Evolutionary conservation across 2,113 vertebrate genomes (phyloP).

Genomic region (Dromas ardeola): DNA sequence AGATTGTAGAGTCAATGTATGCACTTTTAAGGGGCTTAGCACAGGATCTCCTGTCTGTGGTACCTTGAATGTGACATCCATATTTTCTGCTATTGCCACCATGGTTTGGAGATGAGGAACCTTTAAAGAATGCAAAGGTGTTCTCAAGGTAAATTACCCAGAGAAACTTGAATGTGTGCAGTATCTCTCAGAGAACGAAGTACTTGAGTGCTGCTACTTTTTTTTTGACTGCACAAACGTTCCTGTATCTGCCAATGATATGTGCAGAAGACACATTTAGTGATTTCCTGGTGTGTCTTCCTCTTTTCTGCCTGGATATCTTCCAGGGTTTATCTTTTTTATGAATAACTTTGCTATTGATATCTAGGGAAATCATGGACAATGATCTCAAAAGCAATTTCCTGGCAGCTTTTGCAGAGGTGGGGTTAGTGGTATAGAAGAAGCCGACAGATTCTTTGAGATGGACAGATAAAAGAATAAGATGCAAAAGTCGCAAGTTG

Average conservation of each 20-base stretch:
- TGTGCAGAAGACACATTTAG: neutral
- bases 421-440: neutral
- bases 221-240: neutral
- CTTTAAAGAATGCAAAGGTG: neutral
- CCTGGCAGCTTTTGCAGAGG: neutral
- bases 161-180: neutral
- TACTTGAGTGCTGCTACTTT: neutral
- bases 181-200: neutral
- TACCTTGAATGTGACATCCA: neutral
- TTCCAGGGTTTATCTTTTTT: neutral
- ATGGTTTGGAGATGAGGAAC: neutral
- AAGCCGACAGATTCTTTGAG: neutral
- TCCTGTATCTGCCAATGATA: neutral
- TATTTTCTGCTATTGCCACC: neutral
- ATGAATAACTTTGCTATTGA: neutral
- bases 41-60: neutral
- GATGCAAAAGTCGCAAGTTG: neutral
- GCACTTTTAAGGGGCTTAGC: neutral
- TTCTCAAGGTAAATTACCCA: neutral
- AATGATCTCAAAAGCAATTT: neutral
- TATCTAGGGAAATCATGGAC: neutral
- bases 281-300: neutral
- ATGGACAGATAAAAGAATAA: neutral
- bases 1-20: neutral
- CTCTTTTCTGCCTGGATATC: neutral